A percentile compares a stretch with the other conserved stretches of the same genome.
These are phyloP conservation scores for Pseudanteris insignis DNA, from an alignment of 2,888 invertebrate species.

Conservation along the genomic window DNA sequence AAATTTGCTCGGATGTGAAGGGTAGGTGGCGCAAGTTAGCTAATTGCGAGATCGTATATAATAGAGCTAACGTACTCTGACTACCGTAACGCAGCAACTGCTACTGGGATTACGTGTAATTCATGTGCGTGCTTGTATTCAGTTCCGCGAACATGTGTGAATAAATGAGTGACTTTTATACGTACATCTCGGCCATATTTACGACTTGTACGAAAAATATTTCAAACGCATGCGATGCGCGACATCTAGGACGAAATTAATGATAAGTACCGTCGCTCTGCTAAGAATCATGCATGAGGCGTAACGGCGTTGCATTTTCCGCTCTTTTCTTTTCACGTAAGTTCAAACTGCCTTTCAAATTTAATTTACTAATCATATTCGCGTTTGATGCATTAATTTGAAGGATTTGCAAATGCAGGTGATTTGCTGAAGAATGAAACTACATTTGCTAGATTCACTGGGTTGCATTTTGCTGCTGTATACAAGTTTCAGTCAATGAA, in stretches of 20 bases:
- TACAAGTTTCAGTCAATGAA: too few species aligned
- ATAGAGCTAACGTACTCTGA: constrained; percentile 47
- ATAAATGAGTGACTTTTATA: constrained; percentile 34
- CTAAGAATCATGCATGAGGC: constrained; percentile 11
- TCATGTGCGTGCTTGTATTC: constrained; percentile 35
- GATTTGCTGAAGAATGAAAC: too few species aligned
- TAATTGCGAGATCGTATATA: constrained; percentile 63
- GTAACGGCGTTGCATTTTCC: too few species aligned
- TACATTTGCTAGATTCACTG: too few species aligned
- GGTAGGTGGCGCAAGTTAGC: constrained; percentile 58
- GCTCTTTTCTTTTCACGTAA: too few species aligned
- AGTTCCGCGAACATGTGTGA: constrained; percentile 18
- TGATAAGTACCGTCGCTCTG: constrained; percentile 17
- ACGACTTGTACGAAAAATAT: constrained; percentile 15
- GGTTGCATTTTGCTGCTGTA: too few species aligned
- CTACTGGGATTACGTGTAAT: constrained; percentile 35
- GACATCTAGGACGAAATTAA: constrained; percentile 12
- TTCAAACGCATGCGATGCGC: constrained; percentile 17
- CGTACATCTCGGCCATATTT: constrained; percentile 8
- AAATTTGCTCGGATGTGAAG: constrained; percentile 61
- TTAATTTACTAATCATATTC: too few species aligned
- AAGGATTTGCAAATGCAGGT: too few species aligned
- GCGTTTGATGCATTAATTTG: too few species aligned
- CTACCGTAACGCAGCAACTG: constrained; percentile 31
- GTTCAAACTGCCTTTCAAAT: too few species aligned